phyloP scores from a whole-genome alignment of 92 coral and sea anemone genomes.

The Blastomussa wellsi region DNA sequence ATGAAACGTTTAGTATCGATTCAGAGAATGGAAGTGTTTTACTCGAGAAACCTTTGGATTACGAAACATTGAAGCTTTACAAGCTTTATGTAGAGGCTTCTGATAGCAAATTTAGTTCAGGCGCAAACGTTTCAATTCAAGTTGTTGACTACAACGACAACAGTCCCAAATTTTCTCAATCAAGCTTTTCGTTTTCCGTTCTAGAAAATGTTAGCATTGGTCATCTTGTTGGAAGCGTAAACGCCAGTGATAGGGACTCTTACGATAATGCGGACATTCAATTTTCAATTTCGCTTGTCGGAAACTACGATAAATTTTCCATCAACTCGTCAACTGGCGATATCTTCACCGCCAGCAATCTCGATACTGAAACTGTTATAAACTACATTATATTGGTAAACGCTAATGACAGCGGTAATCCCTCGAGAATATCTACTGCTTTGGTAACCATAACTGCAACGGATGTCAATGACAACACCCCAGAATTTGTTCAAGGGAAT shows the following conservation, averaged over 20 bases:
- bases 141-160: slow-evolving; percentile 44
- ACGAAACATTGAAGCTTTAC: slow-evolving; percentile 26
- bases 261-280: not conserved
- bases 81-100: slow-evolving; percentile 2
- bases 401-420: not conserved
- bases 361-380: not conserved
- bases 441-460: not conserved
- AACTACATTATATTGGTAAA: not conserved
- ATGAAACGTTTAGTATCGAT: not conserved
- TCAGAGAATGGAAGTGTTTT: slow-evolving; percentile 31
- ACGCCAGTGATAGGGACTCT: not conserved
- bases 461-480: not conserved
- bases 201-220: not conserved
- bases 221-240: not conserved
- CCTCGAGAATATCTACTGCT: not conserved
- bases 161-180: slow-evolving; percentile 13
- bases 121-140: slow-evolving; percentile 14
- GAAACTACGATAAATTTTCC: not conserved
- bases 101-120: slow-evolving; percentile 9
- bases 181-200: not conserved
- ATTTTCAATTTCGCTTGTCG: not conserved
- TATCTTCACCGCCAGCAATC: not conserved
- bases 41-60: slow-evolving; percentile 48
- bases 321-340: not conserved
- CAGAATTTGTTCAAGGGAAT: not conserved